Evolutionary conservation across 2,888 invertebrate genomes (phyloP), one percentile per base, ranked within the genome.

Genomic region (Ceraclea dissimilis): DNA sequence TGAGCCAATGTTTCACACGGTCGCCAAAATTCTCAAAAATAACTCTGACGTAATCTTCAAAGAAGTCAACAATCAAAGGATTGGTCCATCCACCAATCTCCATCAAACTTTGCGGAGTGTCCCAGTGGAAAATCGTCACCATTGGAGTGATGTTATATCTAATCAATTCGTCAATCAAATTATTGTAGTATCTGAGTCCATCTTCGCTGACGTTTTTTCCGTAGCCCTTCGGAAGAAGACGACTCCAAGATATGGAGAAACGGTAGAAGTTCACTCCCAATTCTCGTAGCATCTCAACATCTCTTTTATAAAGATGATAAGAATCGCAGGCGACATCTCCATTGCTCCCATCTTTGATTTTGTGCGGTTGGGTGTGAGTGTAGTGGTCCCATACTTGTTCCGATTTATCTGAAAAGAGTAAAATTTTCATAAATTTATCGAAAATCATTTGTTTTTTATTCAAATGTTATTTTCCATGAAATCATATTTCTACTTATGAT

Each of bases 311-410:
- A 58, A 71, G 75, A 67, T 85, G 79, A 68, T 85, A 87, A 22
- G 85, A 83, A 67, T 86, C 83, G 54, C 82, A 81, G 0, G 86
- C 81, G 0, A 83, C 69, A 65, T 86, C 84, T 0, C 81, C 86
- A 26, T 75, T 83, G n/a, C 71, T 68, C 44, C 71, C 71, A 64
- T 84, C 81, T 50, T 69, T 70, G 1, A 85, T 74, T 0, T 74
- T 65, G 2, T 81, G 76, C 0, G 79, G 76, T 46, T 74, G 64
- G 4, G 67, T 65, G 63, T 84, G 84, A 0, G 81, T 79, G 63
- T 82, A 81, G 8, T 72, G 73, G 67, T 88, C 88, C 88, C 86
- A 87, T 19, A 85, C 81, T 64, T 77, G 83, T 64, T 80, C 79
- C 1, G 81, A 78, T 71, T 83, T 84, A 11, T 79, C 84, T 83